Conservation (phyloP, 2,888 invertebrate genomes). For the Tholera decimalis region DNA sequence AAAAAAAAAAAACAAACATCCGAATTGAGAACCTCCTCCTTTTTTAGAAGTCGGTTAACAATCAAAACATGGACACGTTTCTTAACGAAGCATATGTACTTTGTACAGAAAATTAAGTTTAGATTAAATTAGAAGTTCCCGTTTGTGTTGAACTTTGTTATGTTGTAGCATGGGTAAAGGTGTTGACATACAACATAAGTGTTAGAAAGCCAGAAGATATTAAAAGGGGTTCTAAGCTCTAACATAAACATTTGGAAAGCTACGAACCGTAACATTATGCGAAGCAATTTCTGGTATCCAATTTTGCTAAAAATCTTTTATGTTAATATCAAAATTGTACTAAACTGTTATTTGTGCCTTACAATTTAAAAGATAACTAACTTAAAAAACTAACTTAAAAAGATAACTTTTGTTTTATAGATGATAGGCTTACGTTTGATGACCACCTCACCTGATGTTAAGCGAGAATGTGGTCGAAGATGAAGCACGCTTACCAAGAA, state of each 20-base stretch:
- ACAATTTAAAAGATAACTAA: no score
- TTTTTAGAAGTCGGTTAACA: no score
- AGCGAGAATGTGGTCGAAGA: no score
- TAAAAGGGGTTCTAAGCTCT: constrained; percentile 3
- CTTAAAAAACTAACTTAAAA: no score
- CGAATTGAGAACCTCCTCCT: no score
- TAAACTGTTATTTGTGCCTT: no score
- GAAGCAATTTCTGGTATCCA: neutral
- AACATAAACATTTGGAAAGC: neutral
- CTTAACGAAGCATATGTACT: constrained; percentile 34
- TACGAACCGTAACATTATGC: neutral
- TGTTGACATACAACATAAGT: constrained; percentile 21
- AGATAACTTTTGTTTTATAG: no score
- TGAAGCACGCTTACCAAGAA: no score
- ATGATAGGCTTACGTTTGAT: no score
- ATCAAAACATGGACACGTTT: constrained; percentile 27
- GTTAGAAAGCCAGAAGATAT: constrained; percentile 17
- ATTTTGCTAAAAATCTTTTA: neutral
- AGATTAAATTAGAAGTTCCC: constrained; percentile 59
- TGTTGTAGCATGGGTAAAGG: constrained; percentile 17
- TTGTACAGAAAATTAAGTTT: constrained; percentile 43
- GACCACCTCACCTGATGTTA: no score
- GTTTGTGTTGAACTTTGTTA: constrained; percentile 39
- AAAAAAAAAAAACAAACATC: no score
- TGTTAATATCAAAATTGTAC: no score